phyloP scores from a whole-genome alignment of 2,797 vertebrate genomes.

The Manis javanica region DNA sequence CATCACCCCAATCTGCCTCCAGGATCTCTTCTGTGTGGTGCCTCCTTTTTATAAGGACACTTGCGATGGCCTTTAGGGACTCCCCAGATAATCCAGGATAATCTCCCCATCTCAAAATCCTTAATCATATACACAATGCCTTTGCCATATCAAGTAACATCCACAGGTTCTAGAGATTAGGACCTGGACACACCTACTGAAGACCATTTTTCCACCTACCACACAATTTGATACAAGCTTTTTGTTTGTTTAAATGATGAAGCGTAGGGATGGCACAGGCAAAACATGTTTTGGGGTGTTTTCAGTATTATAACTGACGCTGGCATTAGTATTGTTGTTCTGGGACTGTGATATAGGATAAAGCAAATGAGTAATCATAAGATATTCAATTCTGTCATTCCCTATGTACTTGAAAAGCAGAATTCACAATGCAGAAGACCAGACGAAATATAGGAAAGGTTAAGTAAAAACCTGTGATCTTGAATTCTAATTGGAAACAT shows the following conservation, averaged over 20 bases:
- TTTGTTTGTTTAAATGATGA: background rate
- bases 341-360: background rate
- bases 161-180: background rate
- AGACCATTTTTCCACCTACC: background rate
- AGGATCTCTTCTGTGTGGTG: background rate
- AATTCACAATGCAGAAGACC: background rate
- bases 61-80: background rate
- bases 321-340: background rate
- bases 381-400: background rate
- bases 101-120: background rate
- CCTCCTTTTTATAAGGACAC: background rate
- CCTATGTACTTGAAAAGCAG: background rate
- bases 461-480: background rate
- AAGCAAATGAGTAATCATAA: background rate
- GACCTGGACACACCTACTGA: background rate
- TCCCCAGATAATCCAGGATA: background rate
- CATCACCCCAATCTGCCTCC: background rate
- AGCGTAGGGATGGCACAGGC: background rate
- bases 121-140: background rate
- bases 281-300: background rate
- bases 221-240: background rate
- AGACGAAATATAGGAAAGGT: background rate
- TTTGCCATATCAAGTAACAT: background rate
- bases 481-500: background rate
- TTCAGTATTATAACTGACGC: background rate